Conservation (phyloP, 2,888 invertebrate species). For the Chydorus sphaericus region DNA sequence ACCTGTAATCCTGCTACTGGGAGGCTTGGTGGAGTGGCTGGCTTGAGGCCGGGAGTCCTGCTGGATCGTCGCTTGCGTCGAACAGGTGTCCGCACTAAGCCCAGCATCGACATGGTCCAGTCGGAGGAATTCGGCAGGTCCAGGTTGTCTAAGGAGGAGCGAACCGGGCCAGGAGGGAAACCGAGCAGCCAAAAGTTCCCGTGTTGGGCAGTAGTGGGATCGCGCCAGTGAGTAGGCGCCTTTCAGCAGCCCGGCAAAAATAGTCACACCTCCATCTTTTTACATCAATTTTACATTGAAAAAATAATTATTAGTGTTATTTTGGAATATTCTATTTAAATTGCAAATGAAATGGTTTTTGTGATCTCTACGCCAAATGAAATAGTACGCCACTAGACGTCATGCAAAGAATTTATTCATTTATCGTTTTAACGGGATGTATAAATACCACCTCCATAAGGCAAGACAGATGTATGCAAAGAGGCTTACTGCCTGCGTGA, state of each 20-base stretch:
- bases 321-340: too few species aligned
- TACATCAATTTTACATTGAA: too few species aligned
- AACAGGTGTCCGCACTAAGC: constrained; percentile 64
- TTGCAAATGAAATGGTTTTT: too few species aligned
- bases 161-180: constrained; percentile 98
- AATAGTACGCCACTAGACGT: too few species aligned
- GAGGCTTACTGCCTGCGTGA: too few species aligned
- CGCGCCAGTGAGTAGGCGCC: constrained; percentile 88
- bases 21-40: constrained; percentile 82
- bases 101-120: constrained; percentile 88
- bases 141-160: constrained; percentile 95
- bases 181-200: constrained; percentile 99
- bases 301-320: too few species aligned
- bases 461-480: too few species aligned
- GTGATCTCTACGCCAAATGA: too few species aligned
- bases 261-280: constrained; percentile 59
- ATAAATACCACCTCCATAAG: too few species aligned
- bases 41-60: constrained; percentile 78
- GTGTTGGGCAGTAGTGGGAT: constrained; percentile 97
- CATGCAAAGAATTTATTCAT: too few species aligned
- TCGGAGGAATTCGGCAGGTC: constrained; percentile 64
- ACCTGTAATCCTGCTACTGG: constrained; percentile 97
- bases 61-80: constrained; percentile 31
- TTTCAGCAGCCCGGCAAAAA: constrained; percentile 64
- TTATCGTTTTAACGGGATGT: too few species aligned